phyloP scores from a whole-genome alignment of 2,888 invertebrate species.

The Phalangium opilio region DNA sequence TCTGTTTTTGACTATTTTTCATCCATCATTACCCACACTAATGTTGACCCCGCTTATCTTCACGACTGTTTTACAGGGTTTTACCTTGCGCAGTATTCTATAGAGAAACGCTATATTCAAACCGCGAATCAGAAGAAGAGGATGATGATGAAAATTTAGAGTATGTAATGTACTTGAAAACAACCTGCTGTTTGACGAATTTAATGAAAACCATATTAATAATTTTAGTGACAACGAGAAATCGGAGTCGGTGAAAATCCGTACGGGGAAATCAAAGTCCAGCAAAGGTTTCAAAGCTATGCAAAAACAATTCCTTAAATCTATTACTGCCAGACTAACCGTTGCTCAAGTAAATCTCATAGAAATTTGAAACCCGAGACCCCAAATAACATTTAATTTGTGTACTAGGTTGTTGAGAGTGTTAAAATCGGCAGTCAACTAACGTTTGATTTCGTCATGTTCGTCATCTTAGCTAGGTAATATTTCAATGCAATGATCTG shows the following conservation, averaged over 20 bases:
- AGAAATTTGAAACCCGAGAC: background rate
- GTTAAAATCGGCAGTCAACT: slow-evolving; percentile 50
- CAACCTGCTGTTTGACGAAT: too few species aligned
- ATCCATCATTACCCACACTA: too few species aligned
- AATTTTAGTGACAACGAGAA: too few species aligned
- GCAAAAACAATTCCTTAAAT: slow-evolving; percentile 41
- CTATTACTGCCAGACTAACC: slow-evolving; percentile 48
- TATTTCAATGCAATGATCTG: slow-evolving; percentile 24
- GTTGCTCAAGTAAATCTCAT: slow-evolving; percentile 40
- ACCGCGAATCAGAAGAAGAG: slow-evolving; percentile 12
- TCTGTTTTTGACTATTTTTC: too few species aligned
- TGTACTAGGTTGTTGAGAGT: slow-evolving; percentile 43
- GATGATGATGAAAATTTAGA: slow-evolving; percentile 5
- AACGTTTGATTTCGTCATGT: slow-evolving; percentile 58
- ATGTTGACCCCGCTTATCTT: too few species aligned
- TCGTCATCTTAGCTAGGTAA: slow-evolving; percentile 55
- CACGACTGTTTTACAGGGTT: slow-evolving; percentile 36
- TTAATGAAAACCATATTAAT: too few species aligned
- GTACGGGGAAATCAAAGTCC: background rate
- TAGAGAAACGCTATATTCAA: slow-evolving; percentile 6
- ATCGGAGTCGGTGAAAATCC: too few species aligned
- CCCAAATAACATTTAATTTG: background rate
- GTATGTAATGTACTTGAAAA: background rate
- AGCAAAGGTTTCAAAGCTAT: slow-evolving; percentile 19
- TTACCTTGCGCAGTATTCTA: slow-evolving; percentile 40